These are phyloP conservation scores for Chinchilla lanigera DNA, from an alignment of 2,113 vertebrate species.

Conservation along the genomic window DNA sequence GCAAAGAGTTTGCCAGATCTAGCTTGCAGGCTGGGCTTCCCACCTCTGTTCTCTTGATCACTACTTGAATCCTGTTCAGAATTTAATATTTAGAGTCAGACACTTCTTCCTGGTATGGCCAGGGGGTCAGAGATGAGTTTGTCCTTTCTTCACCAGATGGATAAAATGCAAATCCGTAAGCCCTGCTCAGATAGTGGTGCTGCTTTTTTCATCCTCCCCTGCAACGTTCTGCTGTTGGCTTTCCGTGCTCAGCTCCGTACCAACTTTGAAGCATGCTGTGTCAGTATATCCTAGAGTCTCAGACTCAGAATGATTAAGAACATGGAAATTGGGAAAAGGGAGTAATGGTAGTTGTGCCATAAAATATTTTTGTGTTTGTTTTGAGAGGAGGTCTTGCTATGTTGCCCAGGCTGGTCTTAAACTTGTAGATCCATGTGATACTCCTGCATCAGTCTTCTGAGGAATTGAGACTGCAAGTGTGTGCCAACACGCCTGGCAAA, in stretches of 20 bases:
- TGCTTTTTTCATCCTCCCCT: neutral
- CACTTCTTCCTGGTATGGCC: neutral
- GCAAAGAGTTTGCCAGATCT: neutral
- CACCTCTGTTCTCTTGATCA: fast-evolving
- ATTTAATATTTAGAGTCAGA: neutral
- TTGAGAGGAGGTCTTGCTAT: neutral
- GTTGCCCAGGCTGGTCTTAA: neutral
- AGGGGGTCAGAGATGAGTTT: neutral
- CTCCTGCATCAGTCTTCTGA: neutral
- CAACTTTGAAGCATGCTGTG: neutral
- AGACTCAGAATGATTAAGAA: neutral
- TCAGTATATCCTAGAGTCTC: neutral
- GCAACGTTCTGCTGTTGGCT: fast-evolving
- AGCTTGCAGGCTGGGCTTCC: fast-evolving
- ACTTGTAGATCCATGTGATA: neutral
- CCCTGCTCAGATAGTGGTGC: neutral
- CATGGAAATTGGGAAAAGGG: neutral
- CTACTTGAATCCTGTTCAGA: neutral
- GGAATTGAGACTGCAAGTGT: neutral
- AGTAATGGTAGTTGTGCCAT: neutral
- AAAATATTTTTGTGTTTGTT: neutral
- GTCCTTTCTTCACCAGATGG: neutral
- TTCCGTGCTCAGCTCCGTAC: too few species aligned
- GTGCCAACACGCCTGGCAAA: neutral
- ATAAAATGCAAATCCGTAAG: neutral